Percentiles rank a stretch among this genome's conserved stretches.
Conservation (phyloP, 2,888 invertebrate genomes). For the Rotaria magnacalcarata region DNA sequence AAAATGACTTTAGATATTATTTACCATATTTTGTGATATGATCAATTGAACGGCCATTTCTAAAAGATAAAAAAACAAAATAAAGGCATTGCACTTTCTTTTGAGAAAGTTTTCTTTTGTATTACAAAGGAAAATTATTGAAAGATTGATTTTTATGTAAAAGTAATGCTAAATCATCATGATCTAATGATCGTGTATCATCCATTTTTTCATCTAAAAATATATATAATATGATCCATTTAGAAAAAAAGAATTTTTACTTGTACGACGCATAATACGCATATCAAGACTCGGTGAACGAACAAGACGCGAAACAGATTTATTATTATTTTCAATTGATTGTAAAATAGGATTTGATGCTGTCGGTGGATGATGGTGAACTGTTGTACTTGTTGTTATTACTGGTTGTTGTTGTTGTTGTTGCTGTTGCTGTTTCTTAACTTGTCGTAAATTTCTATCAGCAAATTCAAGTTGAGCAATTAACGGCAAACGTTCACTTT, state of each 20-base stretch:
- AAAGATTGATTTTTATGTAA: conserved; percentile 16
- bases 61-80: background rate
- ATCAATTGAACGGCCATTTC: background rate
- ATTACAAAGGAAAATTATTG: background rate
- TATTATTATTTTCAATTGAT: background rate
- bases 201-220: conserved; percentile 16
- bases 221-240: background rate
- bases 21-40: conserved; percentile 11
- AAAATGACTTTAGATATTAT: background rate
- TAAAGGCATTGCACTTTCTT: too few relatives aligned
- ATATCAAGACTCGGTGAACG: conserved; percentile 35
- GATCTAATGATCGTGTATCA: conserved; percentile 24
- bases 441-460: conserved; percentile 30
- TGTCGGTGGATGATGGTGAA: background rate
- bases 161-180: conserved; percentile 33
- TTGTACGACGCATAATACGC: background rate
- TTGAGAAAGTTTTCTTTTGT: background rate
- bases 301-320: conserved; percentile 16
- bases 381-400: conserved; percentile 6
- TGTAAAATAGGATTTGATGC: background rate
- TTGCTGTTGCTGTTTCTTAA: conserved; percentile 10
- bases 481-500: conserved; percentile 21
- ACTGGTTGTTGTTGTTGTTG: background rate
- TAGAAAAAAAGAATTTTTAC: background rate
- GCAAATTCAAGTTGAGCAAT: conserved; percentile 30